Base-by-base conservation (phyloP, 2,113 vertebrate genomes). In the Verasper variegatus region DNA sequence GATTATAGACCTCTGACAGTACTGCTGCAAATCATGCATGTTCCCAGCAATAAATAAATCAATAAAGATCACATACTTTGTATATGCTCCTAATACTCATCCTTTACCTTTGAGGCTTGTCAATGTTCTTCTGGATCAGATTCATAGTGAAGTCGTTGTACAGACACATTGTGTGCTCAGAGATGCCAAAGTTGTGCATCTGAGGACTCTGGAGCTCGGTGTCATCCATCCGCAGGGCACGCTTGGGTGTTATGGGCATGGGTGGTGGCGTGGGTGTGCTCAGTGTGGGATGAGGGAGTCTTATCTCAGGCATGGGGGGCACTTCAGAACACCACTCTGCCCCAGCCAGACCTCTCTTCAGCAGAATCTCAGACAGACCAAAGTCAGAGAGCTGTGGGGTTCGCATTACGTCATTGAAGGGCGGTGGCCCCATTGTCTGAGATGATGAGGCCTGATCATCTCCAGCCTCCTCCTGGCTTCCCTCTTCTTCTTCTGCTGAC, bases 61-160 rank as follows among this genome's bases (percentile, higher is more conserved):
- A 58, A 14, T 73, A 59, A 26, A 68, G 21, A 10, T 66, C n/a
- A n/a, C 0, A 18, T 4, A 35, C 23, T 11, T 63, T 51, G 15
- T 17, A n/a, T 4, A 4, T 52, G 18, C 49, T 37, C 9, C 35
- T 37, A 37, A 23, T 23, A 18, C 54, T 55, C 15, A 62, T 40
- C 20, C 4, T 67, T 27, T 90, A 94, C 94, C 91, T 93, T 89
- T 78, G 72, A 57, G 78, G 57, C 80, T 78, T 90, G 15, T 75
- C 87, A 62, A 68, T 67, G 3, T 91, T 92, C 88, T 95, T 97
- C 49, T 54, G 85, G 1, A 95, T 80, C 24, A 98, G 93, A 5
- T 95, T 94, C 89, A 97, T 92, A 0, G 98, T 98, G 62, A 97
- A 97, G 81, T 98, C 97, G 47, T 97, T 96, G 87, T 96, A 96